Percentiles rank a stretch among this genome's conserved stretches.
Evolutionary conservation across 2,797 vertebrate species (phyloP).

Genomic region (Poecilia gillii): DNA sequence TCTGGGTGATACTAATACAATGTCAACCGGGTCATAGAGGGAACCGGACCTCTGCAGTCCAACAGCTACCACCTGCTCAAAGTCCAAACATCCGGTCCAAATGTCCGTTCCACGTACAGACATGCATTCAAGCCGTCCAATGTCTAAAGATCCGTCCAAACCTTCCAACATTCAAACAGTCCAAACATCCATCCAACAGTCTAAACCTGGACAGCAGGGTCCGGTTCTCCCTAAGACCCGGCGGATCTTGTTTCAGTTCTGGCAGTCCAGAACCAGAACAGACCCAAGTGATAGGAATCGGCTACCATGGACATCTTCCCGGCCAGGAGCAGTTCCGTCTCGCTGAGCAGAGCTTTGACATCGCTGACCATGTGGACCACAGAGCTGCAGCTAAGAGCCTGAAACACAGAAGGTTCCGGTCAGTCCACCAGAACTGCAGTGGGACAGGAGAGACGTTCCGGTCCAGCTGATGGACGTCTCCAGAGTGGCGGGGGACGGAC

Average conservation of each 20-base stretch:
- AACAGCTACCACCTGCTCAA: too few relatives aligned
- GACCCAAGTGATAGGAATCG: slow-evolving; percentile 24
- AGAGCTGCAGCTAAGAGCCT: slow-evolving; percentile 87
- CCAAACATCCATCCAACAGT: too few relatives aligned
- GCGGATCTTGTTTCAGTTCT: too few relatives aligned
- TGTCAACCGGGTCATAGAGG: too few relatives aligned
- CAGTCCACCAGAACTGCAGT: not conserved
- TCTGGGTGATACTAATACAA: not conserved
- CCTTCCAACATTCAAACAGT: too few relatives aligned
- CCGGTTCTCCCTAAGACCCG: too few relatives aligned
- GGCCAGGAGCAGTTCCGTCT: slow-evolving; percentile 91
- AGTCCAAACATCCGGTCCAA: too few relatives aligned
- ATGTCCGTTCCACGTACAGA: too few relatives aligned
- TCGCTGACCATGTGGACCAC: slow-evolving; percentile 93
- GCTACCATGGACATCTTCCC: slow-evolving; percentile 95
- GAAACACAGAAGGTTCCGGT: not conserved
- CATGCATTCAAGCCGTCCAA: too few relatives aligned
- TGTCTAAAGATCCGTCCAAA: too few relatives aligned
- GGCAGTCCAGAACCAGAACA: not conserved
- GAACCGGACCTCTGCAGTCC: too few relatives aligned
- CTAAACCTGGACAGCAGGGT: too few relatives aligned
- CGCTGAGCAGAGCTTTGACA: slow-evolving; percentile 92
- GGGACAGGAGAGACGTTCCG: not conserved
- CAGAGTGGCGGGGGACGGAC: slow-evolving; percentile 64
- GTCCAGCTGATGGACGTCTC: not conserved